Evolutionary conservation across 2,888 invertebrate species (phyloP), one percentile per base, ranked within the genome.

Genomic region (Ochropacha duplaris): DNA sequence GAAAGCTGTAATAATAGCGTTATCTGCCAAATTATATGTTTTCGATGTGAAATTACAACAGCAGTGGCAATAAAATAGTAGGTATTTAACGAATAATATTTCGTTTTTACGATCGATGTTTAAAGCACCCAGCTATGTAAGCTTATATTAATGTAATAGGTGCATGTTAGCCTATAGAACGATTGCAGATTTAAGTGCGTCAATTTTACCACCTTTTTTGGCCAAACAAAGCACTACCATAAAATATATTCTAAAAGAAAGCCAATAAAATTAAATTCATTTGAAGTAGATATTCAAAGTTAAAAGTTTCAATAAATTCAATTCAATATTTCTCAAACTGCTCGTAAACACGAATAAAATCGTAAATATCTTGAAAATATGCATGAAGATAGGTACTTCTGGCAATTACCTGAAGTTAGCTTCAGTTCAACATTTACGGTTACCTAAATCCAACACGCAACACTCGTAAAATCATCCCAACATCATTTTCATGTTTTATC

Each of bases 381-480:
- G 66, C n/a, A n/a, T n/a, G n/a, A n/a, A n/a, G n/a, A n/a, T 31
- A 31, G 31, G 31, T 69, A 66, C 60, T 60, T 59, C 56, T 64
- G 58, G 64, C 64, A 66, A 71, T 68, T 70, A 72, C 65, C 34
- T 62, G 58, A 54, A 61, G 62, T 63, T 64, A 54, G 61, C 49
- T 28, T 28, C 16, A 57, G 58, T 56, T 57, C 60, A 67, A 74
- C 67, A 73, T 77, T 72, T 71, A 72, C 71, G 56, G 62, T 64
- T 59, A 57, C 65, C 60, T 56, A 58, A 64, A 66, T 59, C 65
- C 66, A 63, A 71, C 76, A 72, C 71, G 71, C 68, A 66, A 69
- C 58, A 57, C 68, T 72, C 76, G 70, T 79, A 80, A 81, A 78
- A 66, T 64, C 69, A 73, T 72, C 65, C 68, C 61, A 60, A 59